Evolutionary conservation across 2,797 vertebrate species (phyloP).

Genomic region (Eospalax fontanierii): DNA sequence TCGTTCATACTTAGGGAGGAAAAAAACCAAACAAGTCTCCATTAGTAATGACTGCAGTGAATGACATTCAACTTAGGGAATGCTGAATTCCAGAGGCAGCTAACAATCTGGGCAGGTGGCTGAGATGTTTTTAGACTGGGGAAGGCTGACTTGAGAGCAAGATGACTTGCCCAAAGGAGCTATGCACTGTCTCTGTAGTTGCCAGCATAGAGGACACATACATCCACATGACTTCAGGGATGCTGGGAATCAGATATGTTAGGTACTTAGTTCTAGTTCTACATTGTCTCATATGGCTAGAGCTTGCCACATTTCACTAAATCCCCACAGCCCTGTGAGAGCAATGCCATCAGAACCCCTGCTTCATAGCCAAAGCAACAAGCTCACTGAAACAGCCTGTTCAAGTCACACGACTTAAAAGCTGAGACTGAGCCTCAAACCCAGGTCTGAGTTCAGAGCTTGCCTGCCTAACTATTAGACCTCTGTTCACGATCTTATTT

Average conservation of each 20-base stretch:
- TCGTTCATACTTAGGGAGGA: conserved; percentile 92
- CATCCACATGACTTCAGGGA: background rate
- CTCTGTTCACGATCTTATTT: background rate
- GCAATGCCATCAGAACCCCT: background rate
- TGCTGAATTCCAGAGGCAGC: background rate
- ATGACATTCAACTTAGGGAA: background rate
- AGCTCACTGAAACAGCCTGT: background rate
- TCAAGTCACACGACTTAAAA: background rate
- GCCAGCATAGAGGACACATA: background rate
- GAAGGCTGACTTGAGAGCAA: background rate
- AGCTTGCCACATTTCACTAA: conserved; percentile 15
- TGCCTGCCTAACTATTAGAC: background rate
- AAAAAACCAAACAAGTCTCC: background rate
- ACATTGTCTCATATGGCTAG: background rate
- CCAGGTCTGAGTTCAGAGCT: background rate
- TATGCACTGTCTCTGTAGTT: too few relatives aligned
- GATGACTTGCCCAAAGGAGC: background rate
- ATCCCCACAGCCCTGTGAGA: background rate
- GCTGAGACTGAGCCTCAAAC: background rate
- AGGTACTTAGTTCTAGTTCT: background rate
- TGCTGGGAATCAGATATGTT: background rate
- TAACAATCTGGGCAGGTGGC: background rate
- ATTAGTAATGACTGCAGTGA: background rate
- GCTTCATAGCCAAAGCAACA: background rate
- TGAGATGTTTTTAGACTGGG: background rate